These are phyloP conservation scores for Operophtera brumata DNA, from an alignment of 2,888 invertebrate species.

Conservation along the genomic window DNA sequence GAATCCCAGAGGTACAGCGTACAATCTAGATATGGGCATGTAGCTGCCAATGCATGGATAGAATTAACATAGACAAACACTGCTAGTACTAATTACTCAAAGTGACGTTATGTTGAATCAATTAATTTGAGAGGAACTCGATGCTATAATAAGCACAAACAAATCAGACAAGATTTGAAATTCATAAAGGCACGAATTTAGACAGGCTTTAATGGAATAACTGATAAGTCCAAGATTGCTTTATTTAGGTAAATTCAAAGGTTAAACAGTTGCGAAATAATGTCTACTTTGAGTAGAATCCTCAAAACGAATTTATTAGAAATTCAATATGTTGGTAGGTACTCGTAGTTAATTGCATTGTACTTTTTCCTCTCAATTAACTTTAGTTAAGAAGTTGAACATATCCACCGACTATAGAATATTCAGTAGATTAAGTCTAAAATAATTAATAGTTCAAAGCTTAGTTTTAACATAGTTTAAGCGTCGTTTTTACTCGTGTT, in stretches of 20 bases:
- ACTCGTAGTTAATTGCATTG: too few species aligned
- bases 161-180: constrained; percentile 20
- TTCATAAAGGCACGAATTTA: constrained; percentile 27
- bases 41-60: constrained; percentile 1
- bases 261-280: background rate
- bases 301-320: too few species aligned
- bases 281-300: background rate
- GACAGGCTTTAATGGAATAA: constrained; percentile 18
- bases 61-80: constrained; percentile 13
- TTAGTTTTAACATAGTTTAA: background rate
- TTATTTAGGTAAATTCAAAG: constrained; percentile 1
- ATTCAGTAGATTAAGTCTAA: too few species aligned
- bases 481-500: constrained; percentile 11
- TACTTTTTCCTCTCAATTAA: too few species aligned
- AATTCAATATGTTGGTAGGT: too few species aligned
- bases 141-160: constrained; percentile 1
- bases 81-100: constrained; percentile 5
- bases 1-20: constrained; percentile 21
- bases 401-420: too few species aligned
- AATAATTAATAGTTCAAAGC: background rate
- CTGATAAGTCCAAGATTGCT: constrained; percentile 9
- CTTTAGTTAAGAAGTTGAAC: too few species aligned
- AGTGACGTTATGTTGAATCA: constrained; percentile 5
- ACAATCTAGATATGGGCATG: constrained; percentile 10
- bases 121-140: constrained; percentile 1